Evolutionary conservation across 2,113 vertebrate species (phyloP), one percentile per base, ranked within the genome.

Genomic region (Uropsilus gracilis): DNA sequence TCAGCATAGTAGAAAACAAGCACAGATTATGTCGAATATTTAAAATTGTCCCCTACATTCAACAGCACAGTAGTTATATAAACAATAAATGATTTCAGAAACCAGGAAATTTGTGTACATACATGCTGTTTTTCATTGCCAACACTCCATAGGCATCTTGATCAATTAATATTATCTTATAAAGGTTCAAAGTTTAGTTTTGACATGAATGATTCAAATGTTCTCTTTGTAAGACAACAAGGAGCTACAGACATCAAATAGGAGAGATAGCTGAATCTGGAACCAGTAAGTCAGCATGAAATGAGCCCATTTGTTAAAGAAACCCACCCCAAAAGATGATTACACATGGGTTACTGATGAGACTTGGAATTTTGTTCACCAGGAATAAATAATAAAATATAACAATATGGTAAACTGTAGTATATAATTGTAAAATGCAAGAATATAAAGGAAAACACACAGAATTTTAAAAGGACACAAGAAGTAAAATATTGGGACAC

Each of bases 1-100:
- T 95, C 61, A 85, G 72, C 50, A 84, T 16, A 89, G 57, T 73
- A 95, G 64, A 93, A 91, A 96, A 95, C 83, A 95, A 94, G 84
- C 90, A 97, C 81, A 96, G 87, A 97, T 86, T 63, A 90, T 87
- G 61, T 39, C 96, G 90, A 96, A 93, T 92, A 90, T 95, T 95
- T 94, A 28, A n/a, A 97, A 86, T 72, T 85, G 37, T 88, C 92
- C 46, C 84, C 76, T 77, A 88, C 1, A 82, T 59, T 57, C 75
- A 95, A 88, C 55, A 2, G 92, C 88, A 90, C 50, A 71, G 10
- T 81, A 53, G 64, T 91, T 71, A 94, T 71, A 94, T 46, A 91
- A 78, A 92, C 8, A 95, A 81, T 76, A 93, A 90, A 73, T 93
- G 91, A 94, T 88, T 87, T 89, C 86, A 94, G 61, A 94, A 96